phyloP scores from a whole-genome alignment of 2,797 vertebrate species.

The Malacoctenus gilli region DNA sequence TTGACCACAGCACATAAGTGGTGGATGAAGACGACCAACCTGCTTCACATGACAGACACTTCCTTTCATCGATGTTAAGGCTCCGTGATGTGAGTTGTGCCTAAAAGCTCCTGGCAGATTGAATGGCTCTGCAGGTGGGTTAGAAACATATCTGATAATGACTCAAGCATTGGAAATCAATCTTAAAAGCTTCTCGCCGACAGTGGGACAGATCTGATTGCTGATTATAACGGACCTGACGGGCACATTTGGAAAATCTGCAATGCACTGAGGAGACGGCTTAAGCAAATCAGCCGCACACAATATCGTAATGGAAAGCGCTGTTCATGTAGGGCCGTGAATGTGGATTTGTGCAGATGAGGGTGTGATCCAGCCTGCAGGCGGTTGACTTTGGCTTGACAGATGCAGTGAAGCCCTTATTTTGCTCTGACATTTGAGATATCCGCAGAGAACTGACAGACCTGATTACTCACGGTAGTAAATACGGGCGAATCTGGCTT shows the following conservation, averaged over 20 bases:
- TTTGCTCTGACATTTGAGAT: constrained; percentile 53
- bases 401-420: constrained; percentile 58
- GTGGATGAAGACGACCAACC: no score
- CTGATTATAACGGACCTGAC: neutral
- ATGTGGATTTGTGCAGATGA: constrained; percentile 44
- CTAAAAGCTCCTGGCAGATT: neutral
- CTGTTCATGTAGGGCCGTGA: neutral
- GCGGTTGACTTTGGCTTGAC: constrained; percentile 42
- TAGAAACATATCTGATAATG: neutral
- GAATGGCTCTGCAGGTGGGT: neutral
- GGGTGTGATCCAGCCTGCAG: constrained; percentile 12
- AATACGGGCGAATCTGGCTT: constrained; percentile 66
- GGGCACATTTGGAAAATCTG: no score
- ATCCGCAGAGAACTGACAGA: constrained; percentile 53
- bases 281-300: neutral
- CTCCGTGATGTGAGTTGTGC: neutral
- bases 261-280: no score
- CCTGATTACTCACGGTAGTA: constrained; percentile 37
- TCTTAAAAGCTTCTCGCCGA: neutral
- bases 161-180: constrained; percentile 10
- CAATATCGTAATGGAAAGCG: neutral
- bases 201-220: neutral
- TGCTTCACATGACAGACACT: no score
- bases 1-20: no score
- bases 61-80: no score